Evolutionary conservation across 2,113 vertebrate species (phyloP).

Genomic region (Ceyx margarethae): DNA sequence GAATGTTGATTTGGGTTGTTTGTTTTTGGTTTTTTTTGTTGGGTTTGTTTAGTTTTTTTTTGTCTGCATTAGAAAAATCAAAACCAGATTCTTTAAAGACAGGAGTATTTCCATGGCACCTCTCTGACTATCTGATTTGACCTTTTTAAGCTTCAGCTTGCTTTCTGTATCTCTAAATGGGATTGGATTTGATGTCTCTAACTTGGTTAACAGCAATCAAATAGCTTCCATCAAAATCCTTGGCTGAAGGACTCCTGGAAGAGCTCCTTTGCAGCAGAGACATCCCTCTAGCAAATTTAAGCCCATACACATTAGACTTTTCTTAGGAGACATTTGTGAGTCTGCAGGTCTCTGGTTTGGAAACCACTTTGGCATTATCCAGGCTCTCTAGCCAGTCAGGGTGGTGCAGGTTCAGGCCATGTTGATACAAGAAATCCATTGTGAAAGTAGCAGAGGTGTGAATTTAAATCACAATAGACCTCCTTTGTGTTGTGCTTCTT

Average conservation of each 20-base stretch:
- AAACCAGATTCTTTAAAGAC: not conserved
- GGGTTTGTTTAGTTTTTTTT: not conserved
- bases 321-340: not conserved
- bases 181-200: not conserved
- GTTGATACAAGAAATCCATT: not conserved
- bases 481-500: not conserved
- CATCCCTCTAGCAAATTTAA: not conserved
- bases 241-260: not conserved
- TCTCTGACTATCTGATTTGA: not conserved
- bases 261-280: not conserved
- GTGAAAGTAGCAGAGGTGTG: not conserved
- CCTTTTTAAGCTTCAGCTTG: not conserved
- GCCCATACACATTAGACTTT: not conserved
- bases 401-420: not conserved
- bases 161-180: not conserved
- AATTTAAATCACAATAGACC: not conserved
- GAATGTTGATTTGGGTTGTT: not conserved
- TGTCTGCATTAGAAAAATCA: fast-evolving
- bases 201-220: not conserved
- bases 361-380: not conserved
- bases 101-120: not conserved
- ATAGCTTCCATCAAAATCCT: not conserved
- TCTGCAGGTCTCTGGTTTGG: not conserved
- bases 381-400: fast-evolving
- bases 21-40: not conserved